A percentile compares a stretch with the other conserved stretches of the same genome.
Evolutionary conservation across 2,113 vertebrate species (phyloP).

Genomic region (Pheucticus melanocephalus): DNA sequence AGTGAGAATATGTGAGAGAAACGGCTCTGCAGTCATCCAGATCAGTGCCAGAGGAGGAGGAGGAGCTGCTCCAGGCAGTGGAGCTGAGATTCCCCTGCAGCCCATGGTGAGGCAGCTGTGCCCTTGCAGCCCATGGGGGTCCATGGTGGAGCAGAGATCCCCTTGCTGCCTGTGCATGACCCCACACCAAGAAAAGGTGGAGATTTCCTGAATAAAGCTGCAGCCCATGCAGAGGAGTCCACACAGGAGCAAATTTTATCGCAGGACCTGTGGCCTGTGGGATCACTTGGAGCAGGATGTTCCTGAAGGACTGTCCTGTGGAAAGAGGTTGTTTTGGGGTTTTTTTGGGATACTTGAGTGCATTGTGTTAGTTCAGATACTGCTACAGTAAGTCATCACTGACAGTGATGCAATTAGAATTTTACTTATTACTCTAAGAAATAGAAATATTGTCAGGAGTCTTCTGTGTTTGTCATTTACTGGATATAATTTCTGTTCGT

Average conservation of each 20-base stretch:
- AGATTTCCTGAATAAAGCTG: neutral
- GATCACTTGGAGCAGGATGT: neutral
- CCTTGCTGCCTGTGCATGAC: rapidly evolving
- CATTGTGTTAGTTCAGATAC: neutral
- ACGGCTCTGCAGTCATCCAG: neutral
- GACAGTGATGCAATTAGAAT: neutral
- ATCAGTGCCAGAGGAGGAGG: neutral
- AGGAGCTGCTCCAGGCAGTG: rapidly evolving
- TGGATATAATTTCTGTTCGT: neutral
- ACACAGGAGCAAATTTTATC: neutral
- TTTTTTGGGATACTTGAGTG: neutral
- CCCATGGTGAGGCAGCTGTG: neutral
- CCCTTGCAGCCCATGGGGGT: neutral
- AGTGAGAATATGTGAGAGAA: neutral
- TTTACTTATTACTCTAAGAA: neutral
- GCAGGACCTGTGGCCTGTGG: neutral
- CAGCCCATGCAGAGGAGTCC: neutral
- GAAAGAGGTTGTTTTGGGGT: no score
- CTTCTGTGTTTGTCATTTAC: neutral
- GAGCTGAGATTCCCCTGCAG: neutral
- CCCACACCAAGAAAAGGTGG: neutral
- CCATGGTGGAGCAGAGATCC: neutral
- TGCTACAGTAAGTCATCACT: neutral
- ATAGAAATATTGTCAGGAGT: neutral
- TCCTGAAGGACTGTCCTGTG: neutral